These are phyloP conservation scores for Pao palembangensis DNA, from an alignment of 2,113 vertebrate species.

Conservation along the genomic window DNA sequence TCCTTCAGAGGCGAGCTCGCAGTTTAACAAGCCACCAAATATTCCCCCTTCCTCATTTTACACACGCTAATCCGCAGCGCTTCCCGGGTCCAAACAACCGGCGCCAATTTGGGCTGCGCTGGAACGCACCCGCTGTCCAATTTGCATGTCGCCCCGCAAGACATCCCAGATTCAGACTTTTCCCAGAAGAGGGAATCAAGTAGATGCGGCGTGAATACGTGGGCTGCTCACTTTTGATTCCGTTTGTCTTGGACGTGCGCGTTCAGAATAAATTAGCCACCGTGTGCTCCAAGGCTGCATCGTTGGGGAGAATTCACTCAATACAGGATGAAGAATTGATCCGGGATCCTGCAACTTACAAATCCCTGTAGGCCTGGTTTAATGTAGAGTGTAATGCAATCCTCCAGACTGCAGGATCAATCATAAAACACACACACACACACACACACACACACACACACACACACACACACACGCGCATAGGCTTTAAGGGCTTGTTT, in stretches of 20 bases:
- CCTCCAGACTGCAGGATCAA: slow-evolving; percentile 22
- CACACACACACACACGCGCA: slow-evolving; percentile 6
- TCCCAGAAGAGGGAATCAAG: slow-evolving; percentile 40
- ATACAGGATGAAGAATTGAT: slow-evolving; percentile 63
- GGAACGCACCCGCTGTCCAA: slow-evolving; percentile 27
- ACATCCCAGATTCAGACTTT: slow-evolving; percentile 16
- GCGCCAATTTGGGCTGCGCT: slow-evolving; percentile 34
- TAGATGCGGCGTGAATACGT: slow-evolving; percentile 31
- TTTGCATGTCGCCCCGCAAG: slow-evolving; percentile 27
- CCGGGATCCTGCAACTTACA: slow-evolving; percentile 43
- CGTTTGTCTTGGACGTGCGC: slow-evolving; percentile 10
- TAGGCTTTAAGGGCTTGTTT: slow-evolving; percentile 1
- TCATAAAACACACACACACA: slow-evolving; percentile 18
- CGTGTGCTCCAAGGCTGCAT: slow-evolving; percentile 9
- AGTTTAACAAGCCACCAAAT: slow-evolving; percentile 34
- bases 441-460: slow-evolving; percentile 6
- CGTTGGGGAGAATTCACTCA: slow-evolving; percentile 47
- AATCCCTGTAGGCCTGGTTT: slow-evolving; percentile 47
- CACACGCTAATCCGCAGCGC: slow-evolving; percentile 6
- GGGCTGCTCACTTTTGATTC: slow-evolving; percentile 34
- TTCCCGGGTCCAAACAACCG: slow-evolving; percentile 33
- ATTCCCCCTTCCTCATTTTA: slow-evolving; percentile 13
- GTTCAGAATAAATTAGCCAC: slow-evolving; percentile 40
- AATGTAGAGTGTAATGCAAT: slow-evolving; percentile 36
- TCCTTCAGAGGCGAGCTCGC: slow-evolving; percentile 10